phyloP scores from a whole-genome alignment of 2,113 vertebrate species.

The Pampusana beccarii region DNA sequence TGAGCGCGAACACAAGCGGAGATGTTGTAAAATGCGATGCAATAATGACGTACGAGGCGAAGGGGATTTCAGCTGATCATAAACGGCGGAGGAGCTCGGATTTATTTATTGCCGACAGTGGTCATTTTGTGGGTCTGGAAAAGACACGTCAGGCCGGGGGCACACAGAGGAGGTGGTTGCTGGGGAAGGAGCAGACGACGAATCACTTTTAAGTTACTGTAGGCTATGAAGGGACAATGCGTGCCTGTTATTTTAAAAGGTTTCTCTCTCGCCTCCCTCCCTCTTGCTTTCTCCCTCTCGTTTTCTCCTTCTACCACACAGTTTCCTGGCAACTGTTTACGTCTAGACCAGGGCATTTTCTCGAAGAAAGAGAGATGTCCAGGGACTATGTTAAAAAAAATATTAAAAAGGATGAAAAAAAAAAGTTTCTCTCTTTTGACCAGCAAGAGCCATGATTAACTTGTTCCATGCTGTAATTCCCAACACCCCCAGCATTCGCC shows the following conservation, averaged over 20 bases:
- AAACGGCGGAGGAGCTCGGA: neutral
- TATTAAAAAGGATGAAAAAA: fast-evolving
- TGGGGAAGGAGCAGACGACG: neutral
- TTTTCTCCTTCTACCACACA: conserved; percentile 43
- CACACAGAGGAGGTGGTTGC: neutral
- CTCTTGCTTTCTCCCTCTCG: conserved; percentile 25
- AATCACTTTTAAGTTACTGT: conserved; percentile 65
- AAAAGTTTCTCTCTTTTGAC: neutral
- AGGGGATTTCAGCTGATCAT: neutral
- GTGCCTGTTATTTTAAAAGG: conserved; percentile 56
- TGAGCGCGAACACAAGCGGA: neutral
- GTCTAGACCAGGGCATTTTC: conserved; percentile 36
- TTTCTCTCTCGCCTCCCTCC: conserved; percentile 27
- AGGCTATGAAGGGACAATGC: conserved; percentile 68
- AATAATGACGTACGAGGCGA: neutral
- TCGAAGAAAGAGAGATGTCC: conserved; percentile 46
- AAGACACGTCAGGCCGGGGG: neutral
- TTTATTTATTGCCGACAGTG: conserved; percentile 40
- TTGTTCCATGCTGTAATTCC: conserved; percentile 12
- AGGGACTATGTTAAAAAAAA: neutral
- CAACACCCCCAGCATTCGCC: neutral
- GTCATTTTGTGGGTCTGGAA: neutral
- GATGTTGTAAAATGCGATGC: neutral
- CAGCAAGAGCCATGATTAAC: neutral
- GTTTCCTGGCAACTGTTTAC: conserved; percentile 71